These are phyloP conservation scores for Semotilus atromaculatus DNA, from an alignment of 2,797 vertebrate genomes.

Conservation along the genomic window DNA sequence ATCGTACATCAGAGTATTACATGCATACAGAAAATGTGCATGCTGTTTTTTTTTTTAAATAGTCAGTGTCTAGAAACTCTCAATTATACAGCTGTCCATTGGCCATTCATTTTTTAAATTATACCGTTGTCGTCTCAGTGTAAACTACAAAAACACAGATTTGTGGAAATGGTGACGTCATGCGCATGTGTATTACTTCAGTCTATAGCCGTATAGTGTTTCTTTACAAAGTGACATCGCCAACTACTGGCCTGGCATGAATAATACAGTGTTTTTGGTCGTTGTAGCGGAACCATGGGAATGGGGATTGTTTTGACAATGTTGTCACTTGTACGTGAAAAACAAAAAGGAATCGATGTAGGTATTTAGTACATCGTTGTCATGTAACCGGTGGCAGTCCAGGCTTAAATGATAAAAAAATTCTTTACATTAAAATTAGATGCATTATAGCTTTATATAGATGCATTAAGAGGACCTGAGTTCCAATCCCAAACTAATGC, in stretches of 20 bases:
- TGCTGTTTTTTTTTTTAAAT: neutral
- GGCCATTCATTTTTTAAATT: too few relatives aligned
- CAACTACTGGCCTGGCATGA: neutral
- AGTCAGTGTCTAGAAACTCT: neutral
- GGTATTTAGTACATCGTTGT: neutral
- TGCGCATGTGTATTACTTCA: too few relatives aligned
- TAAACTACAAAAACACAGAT: too few relatives aligned
- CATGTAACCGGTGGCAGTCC: neutral
- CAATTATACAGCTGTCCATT: neutral
- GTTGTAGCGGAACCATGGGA: neutral
- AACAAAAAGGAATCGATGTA: neutral
- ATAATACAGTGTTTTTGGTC: neutral
- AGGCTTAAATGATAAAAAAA: neutral
- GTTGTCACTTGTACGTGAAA: neutral
- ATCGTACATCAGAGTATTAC: constrained; percentile 22
- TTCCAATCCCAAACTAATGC: neutral
- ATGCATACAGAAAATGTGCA: neutral
- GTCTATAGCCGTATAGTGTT: too few relatives aligned
- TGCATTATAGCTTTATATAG: neutral
- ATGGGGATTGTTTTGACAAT: neutral
- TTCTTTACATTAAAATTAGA: neutral
- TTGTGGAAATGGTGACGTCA: too few relatives aligned
- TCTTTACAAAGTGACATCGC: neutral
- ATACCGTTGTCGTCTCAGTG: too few relatives aligned
- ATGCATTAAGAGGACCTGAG: neutral